Evolutionary conservation across 2,797 vertebrate species (phyloP).

Genomic region (Melanotaenia trifasciata): DNA sequence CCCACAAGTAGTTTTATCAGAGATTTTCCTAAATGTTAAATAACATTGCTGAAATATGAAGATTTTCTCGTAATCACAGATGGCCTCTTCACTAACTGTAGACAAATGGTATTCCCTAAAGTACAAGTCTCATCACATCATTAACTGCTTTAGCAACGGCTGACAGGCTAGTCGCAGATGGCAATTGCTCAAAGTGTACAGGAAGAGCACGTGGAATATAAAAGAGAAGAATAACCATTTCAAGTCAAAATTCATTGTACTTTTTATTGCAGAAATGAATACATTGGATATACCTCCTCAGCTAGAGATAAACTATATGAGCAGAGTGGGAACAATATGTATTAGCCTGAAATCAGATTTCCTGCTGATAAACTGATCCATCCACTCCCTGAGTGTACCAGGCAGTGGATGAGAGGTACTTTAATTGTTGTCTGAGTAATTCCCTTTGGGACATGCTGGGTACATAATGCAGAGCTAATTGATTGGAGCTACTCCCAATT

Average conservation of each 20-base stretch:
- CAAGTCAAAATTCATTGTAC: background rate
- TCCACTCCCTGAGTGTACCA: background rate
- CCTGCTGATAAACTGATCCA: slow-evolving; percentile 2
- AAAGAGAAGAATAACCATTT: background rate
- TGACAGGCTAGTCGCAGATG: slow-evolving; percentile 52
- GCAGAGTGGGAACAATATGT: background rate
- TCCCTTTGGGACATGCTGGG: slow-evolving; percentile 38
- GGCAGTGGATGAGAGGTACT: slow-evolving; percentile 30
- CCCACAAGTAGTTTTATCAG: slow-evolving; percentile 3
- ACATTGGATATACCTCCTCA: background rate
- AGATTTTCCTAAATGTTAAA: slow-evolving; percentile 24
- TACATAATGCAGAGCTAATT: slow-evolving; percentile 74
- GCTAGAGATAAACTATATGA: background rate
- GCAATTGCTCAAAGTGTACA: slow-evolving; percentile 29
- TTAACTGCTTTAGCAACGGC: slow-evolving; percentile 36
- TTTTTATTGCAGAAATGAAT: background rate
- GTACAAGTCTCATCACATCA: slow-evolving; percentile 26
- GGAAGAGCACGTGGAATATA: slow-evolving; percentile 27
- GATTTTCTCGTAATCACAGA: slow-evolving; percentile 45
- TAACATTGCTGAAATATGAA: slow-evolving; percentile 17
- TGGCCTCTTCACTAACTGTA: slow-evolving; percentile 36
- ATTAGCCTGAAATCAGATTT: slow-evolving; percentile 33
- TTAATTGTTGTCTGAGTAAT: slow-evolving; percentile 60
- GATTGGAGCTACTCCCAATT: slow-evolving; percentile 64
- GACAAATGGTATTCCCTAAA: slow-evolving; percentile 44